Evolutionary conservation across 2,113 vertebrate species (phyloP), one percentile per base, ranked within the genome.

Genomic region (Peucedramus taeniatus): DNA sequence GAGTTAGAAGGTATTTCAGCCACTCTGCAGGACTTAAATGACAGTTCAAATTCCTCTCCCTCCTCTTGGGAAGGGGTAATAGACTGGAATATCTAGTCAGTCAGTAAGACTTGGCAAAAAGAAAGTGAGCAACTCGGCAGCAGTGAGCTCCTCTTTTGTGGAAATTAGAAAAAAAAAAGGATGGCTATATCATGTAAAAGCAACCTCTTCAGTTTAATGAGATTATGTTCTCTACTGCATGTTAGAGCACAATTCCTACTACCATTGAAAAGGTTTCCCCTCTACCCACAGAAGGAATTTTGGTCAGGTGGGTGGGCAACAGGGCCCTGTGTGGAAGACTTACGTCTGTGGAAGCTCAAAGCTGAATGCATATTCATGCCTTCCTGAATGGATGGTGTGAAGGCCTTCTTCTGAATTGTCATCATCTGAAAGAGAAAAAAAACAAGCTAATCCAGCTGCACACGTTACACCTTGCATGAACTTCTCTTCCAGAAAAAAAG

Each of bases 331-430:
- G 15, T 33, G n/a, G 23, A 44, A 33, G 57, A 63, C 39, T 99
- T 97, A 99, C 99, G 98, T 99, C 98, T 99, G 99, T 98, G 99
- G 99, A 99, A 99, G 99, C 99, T 99, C 99, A 1, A 99, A 98
- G 98, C 99, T 99, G 98, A 99, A 99, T 98, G 99, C 99, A 98
- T 99, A 99, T 98, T 99, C 99, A 30, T 99, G 99, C 98, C 99
- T 98, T 98, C 99, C 99, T 96, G 99, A 99, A 98, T 98, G 98
- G 97, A 99, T 99, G 96, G 98, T 99, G 98, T 99, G 98, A 98
- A 99, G 99, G 89, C 98, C 99, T 98, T 99, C 99, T 98, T 99
- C 99, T 1, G 99, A 99, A 97, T 99, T 99, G 96, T 99, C 99
- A 95, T 99, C 99, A 82, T 99, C 99, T 99, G 97, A 93, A 96